Evolutionary conservation across 2,888 invertebrate species (phyloP), one percentile per base, ranked within the genome.

Genomic region (Antitype chi): DNA sequence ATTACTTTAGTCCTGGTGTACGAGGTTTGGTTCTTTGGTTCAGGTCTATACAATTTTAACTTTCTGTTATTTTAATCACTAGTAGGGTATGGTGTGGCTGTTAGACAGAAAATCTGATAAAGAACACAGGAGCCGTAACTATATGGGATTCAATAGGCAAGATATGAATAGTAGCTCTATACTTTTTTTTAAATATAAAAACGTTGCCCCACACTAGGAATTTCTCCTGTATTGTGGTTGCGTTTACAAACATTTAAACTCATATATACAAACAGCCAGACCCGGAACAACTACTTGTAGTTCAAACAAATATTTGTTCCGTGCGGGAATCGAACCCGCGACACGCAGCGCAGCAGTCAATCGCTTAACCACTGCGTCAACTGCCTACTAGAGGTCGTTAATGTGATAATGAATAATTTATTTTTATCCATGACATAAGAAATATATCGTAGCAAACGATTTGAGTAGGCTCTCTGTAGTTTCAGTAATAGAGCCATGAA

Each of bases 1-100:
- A 71, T 59, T 49, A 63, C 4, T 15, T 23, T 49, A 49, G 55
- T 23, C 47, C 47, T 62, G 32, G 38, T 62, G n/a, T 28, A 38
- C 2, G 28, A 49, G 5, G 7, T 28, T 71, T 28, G 28, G 17
- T 38, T 71, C 7, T 70, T 79, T 63, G 17, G 38, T 57, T 47
- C 49, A 38, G 20, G 13, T 57, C 52, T 52, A 28, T 57, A 20
- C 20, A n/a, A 57, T 57, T 79, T 63, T 25, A 49, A 64, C n/a
- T 78, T 57, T 63, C 43, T 49, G 20, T 38, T 23, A 25, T 53
- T 64, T 73, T 47, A 57, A 71, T 63, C 28, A n/a, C 15, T 71
- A 49, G 17, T n/a, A 32, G 15, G 52, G 13, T 15, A 7, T 52
- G n/a, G 2, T 52, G 25, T 1, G 9, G 28, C 4, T 7, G n/a